Evolutionary conservation across 2,888 invertebrate genomes (phyloP), one percentile per base, ranked within the genome.

Genomic region (Corbicula japonica): DNA sequence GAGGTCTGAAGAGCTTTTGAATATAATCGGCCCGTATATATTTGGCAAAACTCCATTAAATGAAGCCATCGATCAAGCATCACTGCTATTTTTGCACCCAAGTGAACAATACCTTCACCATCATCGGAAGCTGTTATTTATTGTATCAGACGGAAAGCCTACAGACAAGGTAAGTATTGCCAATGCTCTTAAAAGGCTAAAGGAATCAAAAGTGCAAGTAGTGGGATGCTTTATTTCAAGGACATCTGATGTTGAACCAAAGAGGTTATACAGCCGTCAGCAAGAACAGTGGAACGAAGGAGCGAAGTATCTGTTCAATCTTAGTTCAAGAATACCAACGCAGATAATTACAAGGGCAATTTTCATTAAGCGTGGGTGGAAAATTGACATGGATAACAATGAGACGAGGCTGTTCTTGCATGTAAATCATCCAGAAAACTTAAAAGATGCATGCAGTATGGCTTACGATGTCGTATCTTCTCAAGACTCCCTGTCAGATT

Each of bases 401-500:
- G 61, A 77, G 50, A 77, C 76, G 2, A 71, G 52, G n/a, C 41
- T 77, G n/a, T 71, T 77, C 46, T 30, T 66, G 15, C 76, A 72
- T 6, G 65, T 71, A 10, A 76, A 76, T 35, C 70, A 76, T 60
- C 70, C 76, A 18, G 65, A 76, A 21, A 32, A 71, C 32, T n/a
- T 76, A 32, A 34, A 50, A 10, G 65, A 76, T 12, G 65, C 44
- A 12, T 76, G 76, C 32, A 28, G 65, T 15, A 21, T 76, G 4
- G 72, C 62, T 63, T 18, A 28, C 4, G 58, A 63, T 28, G 54
- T 52, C n/a, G 54, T 62, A 23, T 63, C 54, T 23, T 52, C 30
- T 44, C 72, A 72, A 32, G 72, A 72, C 23, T 5, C 52, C n/a
- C 46, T 73, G 18, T 26, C 73, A 34, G 65, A 73, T 30, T 44